Evolutionary conservation across 2,797 vertebrate species (phyloP).

Genomic region (Takifugu ocellatus): DNA sequence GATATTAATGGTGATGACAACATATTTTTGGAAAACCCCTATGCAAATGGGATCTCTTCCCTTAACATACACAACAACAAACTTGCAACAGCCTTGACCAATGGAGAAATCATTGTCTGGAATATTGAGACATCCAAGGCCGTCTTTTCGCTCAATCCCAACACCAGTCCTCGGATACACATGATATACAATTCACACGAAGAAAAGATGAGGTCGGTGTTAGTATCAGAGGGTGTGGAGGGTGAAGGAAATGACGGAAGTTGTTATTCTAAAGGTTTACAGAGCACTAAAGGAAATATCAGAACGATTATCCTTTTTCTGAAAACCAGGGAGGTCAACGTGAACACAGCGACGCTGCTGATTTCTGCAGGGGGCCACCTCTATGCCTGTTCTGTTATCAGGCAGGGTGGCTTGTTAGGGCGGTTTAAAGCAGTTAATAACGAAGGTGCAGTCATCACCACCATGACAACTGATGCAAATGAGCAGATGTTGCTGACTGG

Average conservation of each 20-base stretch:
- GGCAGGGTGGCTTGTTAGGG: background rate
- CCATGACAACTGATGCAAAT: constrained; percentile 3
- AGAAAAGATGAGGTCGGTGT: background rate
- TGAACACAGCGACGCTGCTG: background rate
- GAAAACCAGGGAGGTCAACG: background rate
- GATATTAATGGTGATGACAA: background rate
- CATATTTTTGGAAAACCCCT: background rate
- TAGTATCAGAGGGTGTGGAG: no score
- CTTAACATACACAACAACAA: background rate
- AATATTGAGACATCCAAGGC: rapidly evolving
- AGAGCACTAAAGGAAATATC: background rate
- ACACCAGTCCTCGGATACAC: background rate
- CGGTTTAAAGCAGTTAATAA: background rate
- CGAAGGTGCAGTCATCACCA: background rate
- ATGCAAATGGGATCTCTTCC: constrained; percentile 4
- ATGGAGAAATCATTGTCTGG: constrained; percentile 16
- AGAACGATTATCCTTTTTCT: background rate
- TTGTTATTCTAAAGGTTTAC: no score
- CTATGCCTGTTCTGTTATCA: constrained; percentile 4
- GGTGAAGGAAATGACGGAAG: background rate
- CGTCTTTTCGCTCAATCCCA: background rate
- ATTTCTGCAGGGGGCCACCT: background rate
- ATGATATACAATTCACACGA: background rate
- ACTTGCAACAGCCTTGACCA: constrained; percentile 9
- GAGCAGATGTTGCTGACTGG: constrained; percentile 1